Conservation (phyloP, 2,888 invertebrate species). For the Macrosoma leucophasiata region DNA sequence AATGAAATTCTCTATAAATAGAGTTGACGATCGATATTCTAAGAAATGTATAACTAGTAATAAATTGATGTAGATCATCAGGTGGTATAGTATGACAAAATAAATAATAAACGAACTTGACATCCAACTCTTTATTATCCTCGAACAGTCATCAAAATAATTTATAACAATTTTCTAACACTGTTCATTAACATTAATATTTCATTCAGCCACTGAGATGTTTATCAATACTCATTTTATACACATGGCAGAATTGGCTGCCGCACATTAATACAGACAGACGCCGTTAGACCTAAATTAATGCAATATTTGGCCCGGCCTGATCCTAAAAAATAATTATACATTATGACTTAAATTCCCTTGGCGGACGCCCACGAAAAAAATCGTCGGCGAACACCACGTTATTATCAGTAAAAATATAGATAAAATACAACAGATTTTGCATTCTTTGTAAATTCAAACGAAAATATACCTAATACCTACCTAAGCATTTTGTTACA, state of each 20-base stretch:
- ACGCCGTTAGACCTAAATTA: constrained; percentile 64
- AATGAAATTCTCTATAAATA: constrained; percentile 9
- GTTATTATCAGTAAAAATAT: constrained; percentile 64
- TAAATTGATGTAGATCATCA: no score
- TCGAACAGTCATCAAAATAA: constrained; percentile 78
- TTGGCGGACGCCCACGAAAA: constrained; percentile 40
- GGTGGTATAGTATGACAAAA: no score
- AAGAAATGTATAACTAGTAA: no score
- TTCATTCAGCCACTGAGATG: constrained; percentile 73
- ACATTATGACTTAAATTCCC: constrained; percentile 68
- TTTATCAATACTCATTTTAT: constrained; percentile 56
- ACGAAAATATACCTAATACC: constrained; percentile 70
- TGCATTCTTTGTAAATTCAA: constrained; percentile 69
- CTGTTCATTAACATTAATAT: constrained; percentile 73
- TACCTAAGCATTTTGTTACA: constrained; percentile 68
- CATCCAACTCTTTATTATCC: constrained; percentile 78
- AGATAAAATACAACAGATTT: constrained; percentile 72
- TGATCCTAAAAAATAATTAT: constrained; percentile 69
- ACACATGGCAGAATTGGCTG: constrained; percentile 58
- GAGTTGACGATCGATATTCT: no score
- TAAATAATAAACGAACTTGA: constrained; percentile 55
- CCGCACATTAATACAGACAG: constrained; percentile 58
- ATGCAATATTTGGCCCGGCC: constrained; percentile 76
- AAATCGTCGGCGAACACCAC: constrained; percentile 40
- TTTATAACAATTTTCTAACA: constrained; percentile 78